phyloP scores from a whole-genome alignment of 2,797 vertebrate species.

The Gila robusta region DNA sequence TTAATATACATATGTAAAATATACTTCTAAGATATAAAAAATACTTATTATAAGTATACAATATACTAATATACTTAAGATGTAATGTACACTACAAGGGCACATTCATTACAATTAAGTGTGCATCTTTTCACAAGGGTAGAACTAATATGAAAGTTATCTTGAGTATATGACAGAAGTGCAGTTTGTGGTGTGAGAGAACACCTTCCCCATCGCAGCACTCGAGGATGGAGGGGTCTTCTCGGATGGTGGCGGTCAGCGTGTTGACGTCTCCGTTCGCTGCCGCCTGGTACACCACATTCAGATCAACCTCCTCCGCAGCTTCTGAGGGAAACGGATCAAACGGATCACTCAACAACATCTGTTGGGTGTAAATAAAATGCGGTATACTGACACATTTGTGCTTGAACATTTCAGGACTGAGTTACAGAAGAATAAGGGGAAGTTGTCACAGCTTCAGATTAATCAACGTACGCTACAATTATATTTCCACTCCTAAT shows the following conservation, averaged over 20 bases:
- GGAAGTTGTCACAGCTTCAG: neutral
- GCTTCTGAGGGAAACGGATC: constrained; percentile 74
- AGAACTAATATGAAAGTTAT: neutral
- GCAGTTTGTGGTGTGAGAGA: neutral
- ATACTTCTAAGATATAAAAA: no score
- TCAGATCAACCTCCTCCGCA: constrained; percentile 84
- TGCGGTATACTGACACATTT: neutral
- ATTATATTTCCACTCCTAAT: neutral
- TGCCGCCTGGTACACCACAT: constrained; percentile 86
- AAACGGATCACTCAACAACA: neutral
- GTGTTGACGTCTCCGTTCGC: constrained; percentile 86
- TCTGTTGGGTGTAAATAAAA: neutral
- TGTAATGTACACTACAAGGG: neutral
- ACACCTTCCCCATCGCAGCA: constrained; percentile 87
- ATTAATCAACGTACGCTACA: neutral
- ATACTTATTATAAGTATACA: no score
- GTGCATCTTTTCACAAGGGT: no score
- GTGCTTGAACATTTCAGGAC: neutral
- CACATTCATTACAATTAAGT: neutral
- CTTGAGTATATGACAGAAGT: neutral
- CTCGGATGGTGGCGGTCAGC: constrained; percentile 85
- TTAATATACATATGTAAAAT: no score
- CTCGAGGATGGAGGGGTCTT: constrained; percentile 89
- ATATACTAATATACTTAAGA: no score
- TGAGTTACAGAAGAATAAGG: neutral